Conservation (phyloP, 2,113 vertebrate species). For the Hypanus sabinus region DNA sequence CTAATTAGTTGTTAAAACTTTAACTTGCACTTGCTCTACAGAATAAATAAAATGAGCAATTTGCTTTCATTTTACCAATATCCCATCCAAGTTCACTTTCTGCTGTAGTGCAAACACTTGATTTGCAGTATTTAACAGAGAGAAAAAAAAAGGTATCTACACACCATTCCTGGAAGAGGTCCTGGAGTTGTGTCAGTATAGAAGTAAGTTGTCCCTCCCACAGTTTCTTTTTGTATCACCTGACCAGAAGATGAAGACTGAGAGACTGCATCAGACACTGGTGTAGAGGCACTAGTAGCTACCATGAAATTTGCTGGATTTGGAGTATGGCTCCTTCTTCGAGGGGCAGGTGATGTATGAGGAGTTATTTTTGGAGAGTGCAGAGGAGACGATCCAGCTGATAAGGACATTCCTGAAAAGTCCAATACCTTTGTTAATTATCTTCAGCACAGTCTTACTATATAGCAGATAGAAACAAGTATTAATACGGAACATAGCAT, state of each 20-base stretch:
- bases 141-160: slow-evolving; percentile 35
- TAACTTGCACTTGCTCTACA: background rate
- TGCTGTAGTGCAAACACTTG: background rate
- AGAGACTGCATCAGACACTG: slow-evolving; percentile 65
- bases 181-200: slow-evolving; percentile 93
- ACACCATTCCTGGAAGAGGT: slow-evolving; percentile 90
- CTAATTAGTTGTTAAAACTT: slow-evolving; percentile 1
- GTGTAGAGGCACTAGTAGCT: slow-evolving; percentile 78
- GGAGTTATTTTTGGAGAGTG: slow-evolving; percentile 98
- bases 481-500: background rate
- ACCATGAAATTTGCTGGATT: slow-evolving; percentile 94
- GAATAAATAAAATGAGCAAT: slow-evolving; percentile 28
- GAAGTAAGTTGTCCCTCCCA: slow-evolving; percentile 97
- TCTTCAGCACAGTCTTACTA: background rate
- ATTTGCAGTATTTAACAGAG: slow-evolving; percentile 30
- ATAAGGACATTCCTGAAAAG: slow-evolving; percentile 88
- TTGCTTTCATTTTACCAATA: slow-evolving; percentile 8
- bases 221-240: slow-evolving; percentile 97
- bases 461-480: background rate
- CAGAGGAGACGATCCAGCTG: slow-evolving; percentile 94
- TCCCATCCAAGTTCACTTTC: slow-evolving; percentile 29
- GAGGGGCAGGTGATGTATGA: slow-evolving; percentile 90
- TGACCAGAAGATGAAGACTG: slow-evolving; percentile 69
- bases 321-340: slow-evolving; percentile 95
- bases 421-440: slow-evolving; percentile 38